Conservation (phyloP, 2,888 invertebrate species). For the Nebria brevicollis region DNA sequence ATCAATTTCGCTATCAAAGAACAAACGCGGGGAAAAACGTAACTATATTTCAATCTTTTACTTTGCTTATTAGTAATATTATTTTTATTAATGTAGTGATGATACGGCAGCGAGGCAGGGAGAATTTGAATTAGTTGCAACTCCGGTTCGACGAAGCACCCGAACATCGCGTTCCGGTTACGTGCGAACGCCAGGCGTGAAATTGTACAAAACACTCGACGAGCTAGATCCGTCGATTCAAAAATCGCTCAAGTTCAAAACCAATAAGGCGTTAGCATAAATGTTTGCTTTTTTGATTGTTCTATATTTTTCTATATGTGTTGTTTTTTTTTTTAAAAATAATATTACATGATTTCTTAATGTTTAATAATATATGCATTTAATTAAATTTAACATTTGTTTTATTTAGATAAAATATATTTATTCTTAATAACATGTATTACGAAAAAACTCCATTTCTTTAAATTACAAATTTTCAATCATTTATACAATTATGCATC, state of each 20-base stretch:
- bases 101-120: background rate
- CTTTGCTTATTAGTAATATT: background rate
- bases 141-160: slow-evolving; percentile 66
- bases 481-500: background rate
- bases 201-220: slow-evolving; percentile 53
- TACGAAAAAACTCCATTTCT: too few species aligned
- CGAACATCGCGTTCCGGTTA: slow-evolving; percentile 56
- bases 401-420: too few species aligned
- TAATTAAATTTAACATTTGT: too few species aligned
- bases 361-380: too few species aligned
- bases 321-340: too few species aligned
- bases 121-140: slow-evolving; percentile 59
- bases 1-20: slow-evolving; percentile 69
- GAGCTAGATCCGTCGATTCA: slow-evolving; percentile 51
- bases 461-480: too few species aligned
- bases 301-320: background rate
- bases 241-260: slow-evolving; percentile 50
- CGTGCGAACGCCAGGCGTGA: slow-evolving; percentile 53
- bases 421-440: too few species aligned
- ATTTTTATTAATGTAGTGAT: background rate
- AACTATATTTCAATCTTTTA: background rate
- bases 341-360: too few species aligned
- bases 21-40: slow-evolving; percentile 53
- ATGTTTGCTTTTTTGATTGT: background rate
- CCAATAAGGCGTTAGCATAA: slow-evolving; percentile 49